A percentile compares a stretch with the other conserved stretches of the same genome.
phyloP scores from a whole-genome alignment of 2,797 vertebrate species.

The Chelidonichthys spinosus region DNA sequence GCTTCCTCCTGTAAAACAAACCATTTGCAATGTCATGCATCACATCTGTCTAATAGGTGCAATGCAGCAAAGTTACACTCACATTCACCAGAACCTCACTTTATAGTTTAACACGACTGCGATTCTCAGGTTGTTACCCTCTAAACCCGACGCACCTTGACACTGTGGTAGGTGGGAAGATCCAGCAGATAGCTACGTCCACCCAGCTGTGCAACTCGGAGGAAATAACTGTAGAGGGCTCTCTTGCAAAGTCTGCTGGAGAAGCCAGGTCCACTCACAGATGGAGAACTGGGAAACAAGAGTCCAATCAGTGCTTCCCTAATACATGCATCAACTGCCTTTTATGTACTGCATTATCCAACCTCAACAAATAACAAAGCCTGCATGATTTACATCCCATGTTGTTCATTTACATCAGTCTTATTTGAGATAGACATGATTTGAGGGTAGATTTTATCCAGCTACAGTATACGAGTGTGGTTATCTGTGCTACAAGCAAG shows the following conservation, averaged over 20 bases:
- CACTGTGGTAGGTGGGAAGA: conserved; percentile 75
- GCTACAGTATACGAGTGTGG: not conserved
- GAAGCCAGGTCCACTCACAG: conserved; percentile 75
- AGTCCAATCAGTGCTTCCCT: too few relatives aligned
- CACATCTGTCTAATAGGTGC: not conserved
- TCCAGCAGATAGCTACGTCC: conserved; percentile 71
- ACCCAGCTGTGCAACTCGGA: conserved; percentile 59
- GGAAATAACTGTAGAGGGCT: conserved; percentile 81
- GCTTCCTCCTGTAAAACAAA: conserved; percentile 63
- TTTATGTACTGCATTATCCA: not conserved
- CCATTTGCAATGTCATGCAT: not conserved
- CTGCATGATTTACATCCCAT: not conserved
- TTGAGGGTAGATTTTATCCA: not conserved
- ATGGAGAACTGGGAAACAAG: conserved; percentile 78
- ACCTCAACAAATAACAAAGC: not conserved
- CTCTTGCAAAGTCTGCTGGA: conserved; percentile 86
- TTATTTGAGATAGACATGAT: not conserved
- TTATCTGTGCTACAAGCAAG: not conserved
- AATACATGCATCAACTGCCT: not conserved
- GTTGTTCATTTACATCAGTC: not conserved
- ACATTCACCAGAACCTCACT: not conserved
- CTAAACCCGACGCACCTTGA: conserved; percentile 72
- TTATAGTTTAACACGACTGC: not conserved
- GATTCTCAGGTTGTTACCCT: not conserved
- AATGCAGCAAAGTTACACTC: not conserved